phyloP scores from a whole-genome alignment of 2,797 vertebrate species.

The Schizopygopsis malacanthus region DNA sequence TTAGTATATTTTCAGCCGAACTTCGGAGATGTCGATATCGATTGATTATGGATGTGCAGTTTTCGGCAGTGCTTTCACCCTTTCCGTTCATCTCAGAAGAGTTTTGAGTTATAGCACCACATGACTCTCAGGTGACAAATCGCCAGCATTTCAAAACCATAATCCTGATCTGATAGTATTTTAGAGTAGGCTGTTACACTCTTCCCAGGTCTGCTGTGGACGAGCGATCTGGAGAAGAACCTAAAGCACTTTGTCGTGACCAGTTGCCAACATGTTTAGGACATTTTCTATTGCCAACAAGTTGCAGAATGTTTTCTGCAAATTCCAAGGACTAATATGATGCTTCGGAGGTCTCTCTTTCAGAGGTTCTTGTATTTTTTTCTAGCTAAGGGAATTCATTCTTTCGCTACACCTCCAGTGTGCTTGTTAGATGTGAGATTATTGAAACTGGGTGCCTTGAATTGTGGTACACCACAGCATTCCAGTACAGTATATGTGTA shows the following conservation, averaged over 20 bases:
- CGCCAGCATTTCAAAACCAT: conserved; percentile 81
- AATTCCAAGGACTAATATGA: conserved; percentile 25
- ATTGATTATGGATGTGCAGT: conserved; percentile 29
- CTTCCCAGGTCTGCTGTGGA: conserved; percentile 54
- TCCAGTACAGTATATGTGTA: conserved; percentile 79
- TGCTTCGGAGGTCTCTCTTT: conserved; percentile 29
- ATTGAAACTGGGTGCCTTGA: conserved; percentile 79
- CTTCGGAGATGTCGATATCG: conserved; percentile 22
- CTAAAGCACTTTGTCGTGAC: conserved; percentile 95
- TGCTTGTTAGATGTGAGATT: conserved; percentile 69
- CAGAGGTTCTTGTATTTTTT: not conserved
- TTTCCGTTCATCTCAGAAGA: conserved; percentile 51
- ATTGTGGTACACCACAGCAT: conserved; percentile 74
- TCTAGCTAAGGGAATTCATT: conserved; percentile 26
- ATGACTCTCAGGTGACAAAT: conserved; percentile 78
- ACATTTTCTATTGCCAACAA: conserved; percentile 84
- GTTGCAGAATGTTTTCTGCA: conserved; percentile 24
- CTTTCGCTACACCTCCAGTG: conserved; percentile 68
- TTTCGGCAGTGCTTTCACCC: conserved; percentile 65
- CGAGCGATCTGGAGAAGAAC: conserved; percentile 73
- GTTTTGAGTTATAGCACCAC: conserved; percentile 66
- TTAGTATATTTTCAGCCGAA: conserved; percentile 63
- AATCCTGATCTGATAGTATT: conserved; percentile 72
- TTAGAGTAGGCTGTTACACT: conserved; percentile 54
- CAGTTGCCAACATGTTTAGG: conserved; percentile 87